Base-by-base conservation (phyloP, 2,888 invertebrate species). In the Peribatodes rhomboidaria region DNA sequence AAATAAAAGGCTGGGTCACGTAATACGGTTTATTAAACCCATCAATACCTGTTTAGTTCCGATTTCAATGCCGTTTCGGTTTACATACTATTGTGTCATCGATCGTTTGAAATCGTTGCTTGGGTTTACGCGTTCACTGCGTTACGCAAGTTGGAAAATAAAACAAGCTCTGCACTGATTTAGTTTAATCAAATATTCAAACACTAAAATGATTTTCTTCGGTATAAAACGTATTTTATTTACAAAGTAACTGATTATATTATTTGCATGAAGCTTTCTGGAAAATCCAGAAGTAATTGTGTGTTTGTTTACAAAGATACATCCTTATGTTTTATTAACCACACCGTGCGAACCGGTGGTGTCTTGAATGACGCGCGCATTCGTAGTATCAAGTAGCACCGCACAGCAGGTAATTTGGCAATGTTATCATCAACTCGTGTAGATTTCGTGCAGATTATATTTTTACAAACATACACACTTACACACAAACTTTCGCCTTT, bases 301-400 rank as follows among this genome's bases (percentile, higher is more conserved):
- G 0, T 44, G 6, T 42, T 42, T 55, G 31, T 42, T 55, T 44
- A 11, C 44, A 4, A 1, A 2, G 22, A 22, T 39, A 56, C 55
- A 44, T 56, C 55, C 44, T 56, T 44, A 44, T 56, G 44, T 42
- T 54, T n/a, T 42, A 55, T 55, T 31, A 55, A 18, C 31, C 9
- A 20, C 18, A 10, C 39, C 39, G 39, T 53, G 53, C 9, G 53
- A 53, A 39, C 53, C 39, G 11, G 10, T 1, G 9, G n/a, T 39
- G 39, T 22, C 14, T 39, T 14, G 10, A 4, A 14, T 53, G 53
- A 53, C 53, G 39, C 27, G 7, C 8, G 18, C 2, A n/a, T 2
- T 13, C 20, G 9, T 13, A 37, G 20, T n/a, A 33, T 37, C 35
- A 20, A 13, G 2, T 52, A 18, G 4, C n/a, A n/a, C 13, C 9